phyloP scores from a whole-genome alignment of 1,140 invertebrate genomes.

The Diabrotica undecimpunctata region DNA sequence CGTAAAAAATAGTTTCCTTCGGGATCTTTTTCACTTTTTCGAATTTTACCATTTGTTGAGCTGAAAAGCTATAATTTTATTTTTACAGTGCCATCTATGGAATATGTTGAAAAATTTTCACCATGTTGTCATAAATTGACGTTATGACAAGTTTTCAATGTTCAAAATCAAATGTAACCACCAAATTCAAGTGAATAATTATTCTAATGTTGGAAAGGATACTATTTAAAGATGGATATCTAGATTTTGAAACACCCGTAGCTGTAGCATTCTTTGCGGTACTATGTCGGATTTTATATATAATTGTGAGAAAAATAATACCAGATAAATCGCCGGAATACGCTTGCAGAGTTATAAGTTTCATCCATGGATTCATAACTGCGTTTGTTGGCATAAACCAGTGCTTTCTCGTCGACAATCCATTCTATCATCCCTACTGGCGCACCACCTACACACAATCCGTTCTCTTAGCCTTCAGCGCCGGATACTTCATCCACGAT shows the following conservation, averaged over 20 bases:
- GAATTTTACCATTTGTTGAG: no score
- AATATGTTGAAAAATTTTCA: no score
- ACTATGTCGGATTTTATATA: constrained; percentile 27
- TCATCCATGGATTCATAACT: constrained; percentile 49
- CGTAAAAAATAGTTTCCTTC: no score
- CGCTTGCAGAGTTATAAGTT: constrained; percentile 46
- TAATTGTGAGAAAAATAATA: constrained; percentile 15
- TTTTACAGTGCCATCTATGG: no score
- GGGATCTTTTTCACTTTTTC: no score
- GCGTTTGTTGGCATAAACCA: constrained; percentile 47
- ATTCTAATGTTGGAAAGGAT: not conserved
- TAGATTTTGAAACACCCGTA: constrained; percentile 25
- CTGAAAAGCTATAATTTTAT: no score
- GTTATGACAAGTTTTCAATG: no score
- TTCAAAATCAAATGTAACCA: no score
- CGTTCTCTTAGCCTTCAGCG: constrained; percentile 41
- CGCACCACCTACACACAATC: constrained; percentile 33
- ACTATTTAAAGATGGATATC: constrained; percentile 13
- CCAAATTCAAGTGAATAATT: no score
- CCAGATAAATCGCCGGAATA: constrained; percentile 46
- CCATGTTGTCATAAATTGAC: no score
- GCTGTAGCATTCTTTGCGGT: constrained; percentile 22
- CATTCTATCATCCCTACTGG: constrained; percentile 36
- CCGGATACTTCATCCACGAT: constrained; percentile 59
- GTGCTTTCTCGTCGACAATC: constrained; percentile 42